phyloP scores from a whole-genome alignment of 2,797 vertebrate species.

The Lepus townsendii region DNA sequence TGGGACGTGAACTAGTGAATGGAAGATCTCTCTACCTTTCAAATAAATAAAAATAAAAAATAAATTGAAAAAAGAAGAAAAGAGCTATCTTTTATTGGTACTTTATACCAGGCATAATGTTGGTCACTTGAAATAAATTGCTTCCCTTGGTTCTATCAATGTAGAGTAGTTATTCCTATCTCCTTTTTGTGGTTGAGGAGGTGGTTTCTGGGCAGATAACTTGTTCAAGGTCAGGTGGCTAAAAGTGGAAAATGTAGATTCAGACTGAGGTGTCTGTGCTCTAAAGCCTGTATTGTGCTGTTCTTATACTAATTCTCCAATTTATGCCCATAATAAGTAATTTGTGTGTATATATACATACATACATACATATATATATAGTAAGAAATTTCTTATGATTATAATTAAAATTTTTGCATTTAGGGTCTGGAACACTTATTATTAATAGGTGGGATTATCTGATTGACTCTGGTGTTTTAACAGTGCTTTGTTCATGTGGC shows the following conservation, averaged over 20 bases:
- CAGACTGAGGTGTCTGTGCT: not conserved
- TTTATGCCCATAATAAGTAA: not conserved
- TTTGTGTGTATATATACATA: not conserved
- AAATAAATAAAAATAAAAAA: too few species aligned
- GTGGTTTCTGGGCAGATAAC: not conserved
- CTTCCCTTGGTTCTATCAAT: slow-evolving; percentile 33
- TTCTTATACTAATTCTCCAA: not conserved
- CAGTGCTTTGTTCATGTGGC: not conserved
- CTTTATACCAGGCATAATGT: not conserved
- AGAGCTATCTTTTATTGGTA: not conserved
- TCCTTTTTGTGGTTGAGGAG: not conserved
- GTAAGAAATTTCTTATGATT: not conserved
- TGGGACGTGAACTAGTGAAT: too few species aligned
- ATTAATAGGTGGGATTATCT: not conserved
- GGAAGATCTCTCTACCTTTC: too few species aligned
- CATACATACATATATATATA: not conserved
- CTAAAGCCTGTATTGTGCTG: not conserved
- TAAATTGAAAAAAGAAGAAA: not conserved
- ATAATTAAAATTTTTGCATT: slow-evolving; percentile 26
- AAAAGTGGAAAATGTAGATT: not conserved
- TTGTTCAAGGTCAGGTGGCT: not conserved
- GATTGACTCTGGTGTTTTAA: not conserved
- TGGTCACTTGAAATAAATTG: not conserved
- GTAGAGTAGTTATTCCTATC: not conserved
- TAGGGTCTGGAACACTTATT: slow-evolving; percentile 32